These are phyloP conservation scores for Thamnophis sirtalis DNA, from an alignment of 2,113 vertebrate genomes.

Conservation along the genomic window DNA sequence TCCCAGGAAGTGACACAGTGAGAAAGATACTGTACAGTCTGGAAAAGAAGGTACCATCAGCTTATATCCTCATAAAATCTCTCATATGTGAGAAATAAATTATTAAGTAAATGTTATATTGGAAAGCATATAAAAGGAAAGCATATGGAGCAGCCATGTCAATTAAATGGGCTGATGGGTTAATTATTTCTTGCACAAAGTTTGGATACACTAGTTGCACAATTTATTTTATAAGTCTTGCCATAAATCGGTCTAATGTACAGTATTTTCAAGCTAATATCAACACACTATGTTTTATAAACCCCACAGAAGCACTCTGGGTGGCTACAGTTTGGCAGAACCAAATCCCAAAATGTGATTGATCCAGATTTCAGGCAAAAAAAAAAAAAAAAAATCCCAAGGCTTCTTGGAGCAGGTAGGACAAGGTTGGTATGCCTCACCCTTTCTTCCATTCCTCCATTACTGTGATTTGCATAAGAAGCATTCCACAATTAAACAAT, in stretches of 20 bases:
- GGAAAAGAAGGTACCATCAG: not conserved
- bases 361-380: not conserved
- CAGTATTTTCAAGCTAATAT: not conserved
- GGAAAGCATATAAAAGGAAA: not conserved
- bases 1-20: not conserved
- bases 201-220: not conserved
- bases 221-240: not conserved
- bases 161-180: not conserved
- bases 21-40: not conserved
- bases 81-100: not conserved
- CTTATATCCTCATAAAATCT: not conserved
- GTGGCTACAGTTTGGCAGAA: not conserved
- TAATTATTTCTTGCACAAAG: not conserved
- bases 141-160: not conserved
- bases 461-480: not conserved
- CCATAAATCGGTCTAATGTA: not conserved
- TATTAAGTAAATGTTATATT: not conserved
- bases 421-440: not conserved
- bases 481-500: not conserved
- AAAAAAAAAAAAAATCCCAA: not conserved
- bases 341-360: not conserved
- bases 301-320: not conserved
- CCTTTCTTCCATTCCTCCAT: not conserved
- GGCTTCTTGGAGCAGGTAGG: not conserved
- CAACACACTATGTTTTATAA: not conserved